A percentile compares a stretch with the other conserved stretches of the same genome.
Conservation (phyloP, 2,888 invertebrate genomes). For the Podotricha telesiphe region DNA sequence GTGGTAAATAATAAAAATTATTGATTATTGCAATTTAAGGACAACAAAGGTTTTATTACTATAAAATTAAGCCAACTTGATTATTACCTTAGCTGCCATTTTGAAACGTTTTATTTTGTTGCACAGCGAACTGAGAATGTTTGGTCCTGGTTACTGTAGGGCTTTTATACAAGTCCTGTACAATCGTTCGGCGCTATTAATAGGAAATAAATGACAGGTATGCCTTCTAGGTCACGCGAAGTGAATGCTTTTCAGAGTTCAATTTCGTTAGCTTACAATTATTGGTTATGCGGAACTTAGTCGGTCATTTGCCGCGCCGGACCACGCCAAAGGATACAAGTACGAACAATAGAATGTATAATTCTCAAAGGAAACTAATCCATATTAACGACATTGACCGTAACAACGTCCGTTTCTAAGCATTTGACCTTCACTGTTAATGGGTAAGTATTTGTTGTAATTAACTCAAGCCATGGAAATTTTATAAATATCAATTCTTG, state of each 20-base stretch:
- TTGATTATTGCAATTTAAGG: not conserved
- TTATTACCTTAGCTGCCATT: constrained; percentile 80
- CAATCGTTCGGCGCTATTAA: constrained; percentile 68
- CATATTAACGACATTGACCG: constrained; percentile 39
- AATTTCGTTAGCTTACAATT: constrained; percentile 62
- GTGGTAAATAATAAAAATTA: not conserved
- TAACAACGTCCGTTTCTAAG: constrained; percentile 42
- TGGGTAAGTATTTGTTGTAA: constrained; percentile 35
- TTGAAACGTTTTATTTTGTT: constrained; percentile 69
- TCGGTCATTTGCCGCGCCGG: constrained; percentile 41
- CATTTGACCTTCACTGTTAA: constrained; percentile 40
- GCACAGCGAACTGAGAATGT: constrained; percentile 78
- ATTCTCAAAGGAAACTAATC: constrained; percentile 42
- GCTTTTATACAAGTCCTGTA: constrained; percentile 68
- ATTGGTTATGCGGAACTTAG: constrained; percentile 69
- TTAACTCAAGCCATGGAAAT: constrained; percentile 9
- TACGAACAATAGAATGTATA: constrained; percentile 35
- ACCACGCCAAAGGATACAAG: constrained; percentile 47
- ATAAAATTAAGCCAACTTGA: constrained; percentile 9
- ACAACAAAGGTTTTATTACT: not conserved
- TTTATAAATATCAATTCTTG: not conserved
- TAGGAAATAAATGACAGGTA: constrained; percentile 76
- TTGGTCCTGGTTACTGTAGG: constrained; percentile 61
- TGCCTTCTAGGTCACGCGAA: constrained; percentile 68
- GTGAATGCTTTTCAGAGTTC: constrained; percentile 70